These are phyloP conservation scores for Hemibagrus guttatus DNA, from an alignment of 2,797 vertebrate genomes.

Conservation along the genomic window DNA sequence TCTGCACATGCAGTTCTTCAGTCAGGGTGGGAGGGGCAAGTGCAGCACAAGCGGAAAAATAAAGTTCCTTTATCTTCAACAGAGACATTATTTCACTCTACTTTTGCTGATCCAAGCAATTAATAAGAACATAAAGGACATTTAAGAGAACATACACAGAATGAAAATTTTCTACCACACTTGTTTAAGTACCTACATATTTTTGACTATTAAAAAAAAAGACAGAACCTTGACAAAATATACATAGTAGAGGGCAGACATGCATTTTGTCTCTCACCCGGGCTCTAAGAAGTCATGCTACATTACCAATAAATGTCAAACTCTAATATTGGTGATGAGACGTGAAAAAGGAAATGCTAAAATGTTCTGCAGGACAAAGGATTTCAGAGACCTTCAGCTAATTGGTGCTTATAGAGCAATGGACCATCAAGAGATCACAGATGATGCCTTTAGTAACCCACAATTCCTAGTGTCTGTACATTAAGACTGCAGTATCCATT, in stretches of 20 bases:
- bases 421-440: not conserved
- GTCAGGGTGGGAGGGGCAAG: too few relatives aligned
- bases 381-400: not conserved
- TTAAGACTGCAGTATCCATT: constrained; percentile 23
- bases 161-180: too few relatives aligned
- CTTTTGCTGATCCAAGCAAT: too few relatives aligned
- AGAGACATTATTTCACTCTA: too few relatives aligned
- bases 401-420: not conserved
- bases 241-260: not conserved
- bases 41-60: too few relatives aligned
- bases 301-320: not conserved
- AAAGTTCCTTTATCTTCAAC: too few relatives aligned
- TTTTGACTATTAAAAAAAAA: constrained; percentile 3
- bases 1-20: too few relatives aligned
- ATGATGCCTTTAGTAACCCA: not conserved
- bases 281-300: not conserved
- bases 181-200: not conserved
- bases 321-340: not conserved
- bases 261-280: not conserved
- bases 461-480: not conserved
- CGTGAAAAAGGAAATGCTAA: not conserved
- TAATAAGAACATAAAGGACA: too few relatives aligned
- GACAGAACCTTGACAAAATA: not conserved
- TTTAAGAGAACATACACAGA: too few relatives aligned
- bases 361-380: not conserved